phyloP scores from a whole-genome alignment of 2,888 invertebrate genomes.

The Serrognathus titanus region DNA sequence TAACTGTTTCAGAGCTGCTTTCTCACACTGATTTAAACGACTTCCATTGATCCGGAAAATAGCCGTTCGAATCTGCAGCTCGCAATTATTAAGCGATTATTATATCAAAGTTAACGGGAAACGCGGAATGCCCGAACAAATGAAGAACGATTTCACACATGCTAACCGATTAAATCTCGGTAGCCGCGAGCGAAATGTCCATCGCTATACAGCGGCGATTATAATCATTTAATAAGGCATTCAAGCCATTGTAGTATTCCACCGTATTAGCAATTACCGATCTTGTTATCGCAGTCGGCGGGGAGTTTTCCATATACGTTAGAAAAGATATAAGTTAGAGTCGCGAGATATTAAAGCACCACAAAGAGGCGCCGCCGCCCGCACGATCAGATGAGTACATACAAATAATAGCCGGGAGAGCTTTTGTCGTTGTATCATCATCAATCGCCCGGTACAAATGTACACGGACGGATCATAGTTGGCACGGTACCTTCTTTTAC shows the following conservation, averaged over 20 bases:
- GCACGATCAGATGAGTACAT: background rate
- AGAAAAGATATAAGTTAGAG: constrained; percentile 9
- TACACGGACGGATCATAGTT: constrained; percentile 5
- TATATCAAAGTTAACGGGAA: constrained; percentile 8
- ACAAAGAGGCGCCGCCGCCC: constrained; percentile 2
- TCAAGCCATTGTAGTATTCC: constrained; percentile 3
- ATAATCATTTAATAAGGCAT: constrained; percentile 3
- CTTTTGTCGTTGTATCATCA: constrained; percentile 16
- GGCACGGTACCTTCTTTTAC: background rate
- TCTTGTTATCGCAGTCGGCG: constrained; percentile 14
- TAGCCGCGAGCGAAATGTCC: constrained; percentile 15
- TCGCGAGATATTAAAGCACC: constrained; percentile 4
- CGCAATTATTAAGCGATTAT: background rate
- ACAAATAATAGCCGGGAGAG: constrained; percentile 8
- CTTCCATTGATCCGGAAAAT: too few species aligned
- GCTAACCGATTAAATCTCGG: constrained; percentile 31
- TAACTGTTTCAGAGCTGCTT: too few species aligned
- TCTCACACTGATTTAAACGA: too few species aligned
- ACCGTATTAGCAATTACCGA: constrained; percentile 4
- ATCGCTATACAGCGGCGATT: background rate
- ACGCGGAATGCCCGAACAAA: constrained; percentile 26
- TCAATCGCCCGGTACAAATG: constrained; percentile 9
- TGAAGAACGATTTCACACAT: constrained; percentile 35
- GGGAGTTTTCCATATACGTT: constrained; percentile 16
- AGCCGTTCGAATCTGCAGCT: too few species aligned